A percentile compares a stretch with the other conserved stretches of the same genome.
phyloP scores from a whole-genome alignment of 1,140 invertebrate species.

The Campoletis sonorensis region DNA sequence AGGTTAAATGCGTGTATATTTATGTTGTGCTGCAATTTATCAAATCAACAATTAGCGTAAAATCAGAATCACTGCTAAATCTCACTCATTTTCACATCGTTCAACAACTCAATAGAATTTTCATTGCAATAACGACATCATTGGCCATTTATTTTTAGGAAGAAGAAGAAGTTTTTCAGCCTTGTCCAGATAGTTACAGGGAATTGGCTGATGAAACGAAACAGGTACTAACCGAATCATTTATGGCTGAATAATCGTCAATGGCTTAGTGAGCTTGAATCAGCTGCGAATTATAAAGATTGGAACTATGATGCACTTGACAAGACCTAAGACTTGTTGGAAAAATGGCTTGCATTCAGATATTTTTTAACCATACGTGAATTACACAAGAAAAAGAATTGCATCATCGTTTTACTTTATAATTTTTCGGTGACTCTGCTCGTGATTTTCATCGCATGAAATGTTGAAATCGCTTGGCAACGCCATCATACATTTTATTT shows the following conservation, averaged over 20 bases:
- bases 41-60: background rate
- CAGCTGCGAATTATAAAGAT: background rate
- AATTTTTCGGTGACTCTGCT: constrained; percentile 15
- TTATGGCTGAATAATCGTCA: background rate
- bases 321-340: too few species aligned
- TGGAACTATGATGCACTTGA: too few species aligned
- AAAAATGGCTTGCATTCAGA: too few species aligned
- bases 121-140: background rate
- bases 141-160: constrained; percentile 59
- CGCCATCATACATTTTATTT: constrained; percentile 40
- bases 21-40: background rate
- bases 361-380: too few species aligned
- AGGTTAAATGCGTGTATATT: background rate
- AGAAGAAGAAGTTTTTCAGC: constrained; percentile 72
- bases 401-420: background rate
- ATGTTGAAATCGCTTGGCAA: constrained; percentile 48
- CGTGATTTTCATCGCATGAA: constrained; percentile 45
- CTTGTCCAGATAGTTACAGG: constrained; percentile 75
- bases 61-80: background rate
- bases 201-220: constrained; percentile 74
- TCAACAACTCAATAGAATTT: background rate
- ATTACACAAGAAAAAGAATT: too few species aligned
- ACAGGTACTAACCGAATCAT: constrained; percentile 71
- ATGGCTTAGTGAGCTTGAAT: too few species aligned
- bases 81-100: background rate